phyloP scores from a whole-genome alignment of 2,888 invertebrate genomes.

The Flexamia atlantica region DNA sequence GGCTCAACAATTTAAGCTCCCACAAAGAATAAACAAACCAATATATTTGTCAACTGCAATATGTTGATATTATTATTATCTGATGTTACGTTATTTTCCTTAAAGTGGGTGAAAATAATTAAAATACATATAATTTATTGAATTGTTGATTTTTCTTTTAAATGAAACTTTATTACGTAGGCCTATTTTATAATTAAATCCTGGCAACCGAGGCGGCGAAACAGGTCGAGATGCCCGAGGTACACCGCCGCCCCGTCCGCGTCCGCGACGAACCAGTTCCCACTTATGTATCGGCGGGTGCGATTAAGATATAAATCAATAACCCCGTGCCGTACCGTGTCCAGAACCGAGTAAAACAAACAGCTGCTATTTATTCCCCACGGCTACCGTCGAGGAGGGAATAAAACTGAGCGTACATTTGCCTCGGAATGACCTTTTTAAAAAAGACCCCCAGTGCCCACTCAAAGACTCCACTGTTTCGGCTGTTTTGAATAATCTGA shows the following conservation, averaged over 20 bases:
- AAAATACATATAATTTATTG: too few relatives aligned
- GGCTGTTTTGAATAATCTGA: slow-evolving; percentile 51
- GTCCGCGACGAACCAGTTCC: not conserved
- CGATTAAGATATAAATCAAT: slow-evolving; percentile 52
- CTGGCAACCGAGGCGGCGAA: too few relatives aligned
- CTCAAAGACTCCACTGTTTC: slow-evolving; percentile 37
- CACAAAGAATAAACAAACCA: too few relatives aligned
- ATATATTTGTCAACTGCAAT: too few relatives aligned
- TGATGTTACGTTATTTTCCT: too few relatives aligned
- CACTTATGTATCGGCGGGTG: not conserved
- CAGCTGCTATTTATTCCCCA: slow-evolving; percentile 16
- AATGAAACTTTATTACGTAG: too few relatives aligned
- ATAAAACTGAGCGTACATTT: slow-evolving; percentile 43
- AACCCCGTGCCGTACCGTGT: not conserved
- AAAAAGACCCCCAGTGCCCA: slow-evolving; percentile 42
- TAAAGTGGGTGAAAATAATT: too few relatives aligned
- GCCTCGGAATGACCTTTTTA: slow-evolving; percentile 46
- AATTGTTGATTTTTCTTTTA: too few relatives aligned
- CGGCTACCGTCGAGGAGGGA: slow-evolving; percentile 28
- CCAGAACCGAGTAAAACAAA: slow-evolving; percentile 12
- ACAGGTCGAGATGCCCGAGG: not conserved
- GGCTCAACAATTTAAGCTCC: too few relatives aligned
- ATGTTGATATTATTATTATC: too few relatives aligned
- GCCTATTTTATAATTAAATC: too few relatives aligned
- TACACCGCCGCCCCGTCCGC: not conserved